Percentiles rank a stretch among this genome's conserved stretches.
phyloP scores from a whole-genome alignment of 2,113 vertebrate genomes.

The Otocyon megalotis region DNA sequence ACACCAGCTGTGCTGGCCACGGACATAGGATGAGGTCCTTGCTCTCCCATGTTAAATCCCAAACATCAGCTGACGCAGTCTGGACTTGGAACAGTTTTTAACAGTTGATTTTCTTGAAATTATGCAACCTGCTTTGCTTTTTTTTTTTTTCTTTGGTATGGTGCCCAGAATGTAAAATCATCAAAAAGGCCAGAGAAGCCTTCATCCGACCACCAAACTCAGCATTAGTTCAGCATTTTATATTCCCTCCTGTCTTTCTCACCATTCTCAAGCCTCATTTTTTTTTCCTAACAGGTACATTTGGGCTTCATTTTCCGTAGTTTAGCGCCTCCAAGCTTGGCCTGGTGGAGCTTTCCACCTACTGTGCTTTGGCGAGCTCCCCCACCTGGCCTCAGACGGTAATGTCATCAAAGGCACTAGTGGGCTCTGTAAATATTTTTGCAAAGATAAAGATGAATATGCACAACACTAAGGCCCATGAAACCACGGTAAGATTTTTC shows the following conservation, averaged over 20 bases:
- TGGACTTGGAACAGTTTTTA: background rate
- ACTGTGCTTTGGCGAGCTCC: constrained; percentile 13
- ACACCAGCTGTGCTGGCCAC: no score
- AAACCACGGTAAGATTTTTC: background rate
- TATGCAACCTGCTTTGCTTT: background rate
- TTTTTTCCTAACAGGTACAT: background rate
- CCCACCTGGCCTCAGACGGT: background rate
- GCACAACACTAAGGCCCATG: background rate
- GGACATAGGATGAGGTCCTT: background rate
- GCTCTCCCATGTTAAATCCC: background rate
- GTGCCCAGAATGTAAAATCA: background rate
- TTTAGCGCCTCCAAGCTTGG: background rate
- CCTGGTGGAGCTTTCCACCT: background rate
- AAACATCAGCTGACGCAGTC: background rate
- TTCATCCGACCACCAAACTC: background rate
- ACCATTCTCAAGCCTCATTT: background rate
- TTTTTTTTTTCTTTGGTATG: background rate
- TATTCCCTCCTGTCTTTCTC: background rate
- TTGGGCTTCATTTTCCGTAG: background rate
- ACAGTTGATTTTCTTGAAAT: background rate
- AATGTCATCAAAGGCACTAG: background rate
- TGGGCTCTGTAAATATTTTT: background rate
- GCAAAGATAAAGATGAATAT: background rate
- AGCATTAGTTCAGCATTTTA: background rate
- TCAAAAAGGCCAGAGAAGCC: background rate